Percentiles rank a stretch among this genome's conserved stretches.
phyloP scores from a whole-genome alignment of 1,140 invertebrate genomes.

The Arctopsyche grandis region DNA sequence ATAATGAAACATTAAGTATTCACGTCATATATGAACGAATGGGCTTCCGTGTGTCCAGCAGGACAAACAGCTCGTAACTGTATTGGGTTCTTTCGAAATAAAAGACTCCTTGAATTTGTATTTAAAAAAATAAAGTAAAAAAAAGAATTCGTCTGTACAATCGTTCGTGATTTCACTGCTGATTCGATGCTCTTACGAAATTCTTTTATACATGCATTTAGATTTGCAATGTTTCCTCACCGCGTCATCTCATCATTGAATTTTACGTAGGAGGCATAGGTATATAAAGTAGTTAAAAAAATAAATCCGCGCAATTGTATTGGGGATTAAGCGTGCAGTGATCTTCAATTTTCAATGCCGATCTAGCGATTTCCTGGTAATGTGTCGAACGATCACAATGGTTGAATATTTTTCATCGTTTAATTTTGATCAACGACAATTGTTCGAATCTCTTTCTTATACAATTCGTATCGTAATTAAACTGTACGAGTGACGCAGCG shows the following conservation, averaged over 20 bases:
- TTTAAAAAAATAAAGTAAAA: too few relatives aligned
- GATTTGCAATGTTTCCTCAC: too few relatives aligned
- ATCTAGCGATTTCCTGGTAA: too few relatives aligned
- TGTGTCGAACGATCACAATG: too few relatives aligned
- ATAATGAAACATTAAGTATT: conserved; percentile 19
- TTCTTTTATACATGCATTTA: not conserved
- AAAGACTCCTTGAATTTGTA: conserved; percentile 18
- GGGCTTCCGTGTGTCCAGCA: conserved; percentile 18
- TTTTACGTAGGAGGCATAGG: too few relatives aligned
- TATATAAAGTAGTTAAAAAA: too few relatives aligned
- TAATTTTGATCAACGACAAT: too few relatives aligned
- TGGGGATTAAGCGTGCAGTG: not conserved
- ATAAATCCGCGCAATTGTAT: too few relatives aligned
- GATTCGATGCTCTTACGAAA: not conserved
- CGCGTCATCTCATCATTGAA: too few relatives aligned
- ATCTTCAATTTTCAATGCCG: not conserved
- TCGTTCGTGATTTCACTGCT: conserved; percentile 30
- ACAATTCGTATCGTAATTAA: not conserved
- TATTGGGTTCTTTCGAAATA: conserved; percentile 30
- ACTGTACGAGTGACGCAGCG: not conserved
- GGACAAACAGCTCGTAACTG: conserved; percentile 22
- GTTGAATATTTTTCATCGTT: too few relatives aligned
- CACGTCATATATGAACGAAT: conserved; percentile 13
- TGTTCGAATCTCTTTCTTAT: not conserved
- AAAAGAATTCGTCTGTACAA: conserved; percentile 16